Evolutionary conservation across 1,140 invertebrate species (phyloP), one percentile per base, ranked within the genome.

Genomic region (Leptinotarsa lineolata): DNA sequence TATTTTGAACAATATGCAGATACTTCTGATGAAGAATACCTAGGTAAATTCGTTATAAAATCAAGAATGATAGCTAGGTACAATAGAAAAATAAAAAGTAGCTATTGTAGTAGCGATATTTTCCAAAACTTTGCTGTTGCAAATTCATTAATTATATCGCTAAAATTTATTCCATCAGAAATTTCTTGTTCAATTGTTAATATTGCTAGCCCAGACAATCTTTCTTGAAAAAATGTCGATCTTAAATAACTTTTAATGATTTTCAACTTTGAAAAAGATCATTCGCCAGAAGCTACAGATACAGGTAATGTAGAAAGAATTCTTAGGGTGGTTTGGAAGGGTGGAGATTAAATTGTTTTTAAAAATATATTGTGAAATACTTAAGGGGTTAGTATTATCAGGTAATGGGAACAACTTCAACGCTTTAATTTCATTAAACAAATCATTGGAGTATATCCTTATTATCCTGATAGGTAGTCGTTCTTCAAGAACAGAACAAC

Each of bases 211-310:
- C 63, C 63, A 65, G 63, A 65, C 63, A 46, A 30, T 65, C 63
- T 70, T 63, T 78, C 69, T 72, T 80, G 76, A 22, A 44, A 30
- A 72, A 78, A 80, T 24, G 77, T 76, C 5, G 70, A 66, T 2
- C 75, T 44, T 59, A 80, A 66, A 58, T 80, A 81, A 44, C 46
- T 78, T 77, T 79, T 80, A 54, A 74, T n/a, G n/a, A n/a, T n/a
- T n/a, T n/a, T n/a, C n/a, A n/a, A n/a, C n/a, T n/a, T n/a, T n/a
- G n/a, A n/a, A 61, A 80, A 80, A 39, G 30, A 72, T 60, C 59
- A 39, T 74, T 80, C 74, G 45, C 5, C 76, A 58, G 70, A 68
- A 61, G 76, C 76, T 20, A 76, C 70, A 15, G 74, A 69, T 68
- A 81, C 39, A 70, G 76, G 70, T n/a, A 80, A 46, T 61, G 78